Base-by-base conservation (phyloP, 2,888 invertebrate species). In the Prostheceraeus crozeri region DNA sequence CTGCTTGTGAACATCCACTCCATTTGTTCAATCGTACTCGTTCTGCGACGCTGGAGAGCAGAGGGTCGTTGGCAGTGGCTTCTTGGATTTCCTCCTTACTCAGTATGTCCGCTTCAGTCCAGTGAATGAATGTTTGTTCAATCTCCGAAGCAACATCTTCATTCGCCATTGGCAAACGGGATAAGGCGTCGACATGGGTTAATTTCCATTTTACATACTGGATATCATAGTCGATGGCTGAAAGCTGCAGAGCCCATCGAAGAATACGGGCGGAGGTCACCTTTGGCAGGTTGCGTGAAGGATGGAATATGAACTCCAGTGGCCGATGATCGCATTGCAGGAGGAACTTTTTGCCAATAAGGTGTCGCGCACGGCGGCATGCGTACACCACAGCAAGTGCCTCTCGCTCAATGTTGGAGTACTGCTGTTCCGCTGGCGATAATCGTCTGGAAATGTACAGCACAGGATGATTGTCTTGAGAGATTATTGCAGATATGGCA, bases 401-500 rank as follows among this genome's bases (percentile, higher is more conserved):
- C 56, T 56, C 56, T 4, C 56, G 19, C 27, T 56, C 56, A 57
- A 56, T 56, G 55, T 56, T 56, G 6, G 56, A 56, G 21, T 56
- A 56, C 19, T 56, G 19, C 3, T 55, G 16, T 57, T 56, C 56
- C 2, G 56, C 56, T 6, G 52, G 4, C 11, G 56, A 21, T 14
- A 57, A 6, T 54, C 6, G 27, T 35, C 57, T 59, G n/a, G 27
- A 58, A 14, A 60, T 16, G 57, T 59, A 57, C n/a, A 57, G 23
- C 23, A 57, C 58, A 28, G 59, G 57, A 58, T 57, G 57, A 3
- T 25, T 33, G 23, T 57, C 57, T 59, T 57, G 57, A 3, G 57
- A 8, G 3, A 57, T 3, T 6, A 57, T 21, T 21, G 27, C 57
- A 6, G 25, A 16, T 14, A 57, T 57, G 4, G 57, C 21, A 19